A percentile compares a stretch with the other conserved stretches of the same genome.
These are phyloP conservation scores for Mesopsocus fuscifrons DNA, from an alignment of 2,888 invertebrate genomes.

Conservation along the genomic window DNA sequence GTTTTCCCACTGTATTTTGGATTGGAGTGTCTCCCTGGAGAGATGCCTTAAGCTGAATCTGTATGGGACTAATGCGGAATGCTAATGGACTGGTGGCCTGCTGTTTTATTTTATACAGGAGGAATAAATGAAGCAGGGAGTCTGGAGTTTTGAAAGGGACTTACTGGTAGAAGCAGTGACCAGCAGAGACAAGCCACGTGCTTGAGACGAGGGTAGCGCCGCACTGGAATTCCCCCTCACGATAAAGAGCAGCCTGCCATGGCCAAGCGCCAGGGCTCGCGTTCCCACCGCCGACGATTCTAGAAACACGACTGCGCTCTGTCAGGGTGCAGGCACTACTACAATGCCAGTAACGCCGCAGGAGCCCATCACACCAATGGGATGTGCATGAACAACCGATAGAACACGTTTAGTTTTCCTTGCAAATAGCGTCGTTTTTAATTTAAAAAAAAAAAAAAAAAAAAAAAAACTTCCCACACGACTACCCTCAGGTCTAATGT, in stretches of 20 bases:
- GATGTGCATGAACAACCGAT: background rate
- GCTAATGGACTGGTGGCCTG: too few species aligned
- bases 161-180: constrained; percentile 67
- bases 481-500: too few species aligned
- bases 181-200: constrained; percentile 58
- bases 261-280: constrained; percentile 63
- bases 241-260: constrained; percentile 71
- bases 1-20: too few species aligned
- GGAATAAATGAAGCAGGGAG: too few species aligned
- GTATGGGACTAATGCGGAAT: too few species aligned
- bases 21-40: too few species aligned
- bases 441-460: background rate
- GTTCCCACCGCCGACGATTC: constrained; percentile 65
- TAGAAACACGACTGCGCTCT: constrained; percentile 26
- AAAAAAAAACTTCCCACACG: too few species aligned
- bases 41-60: too few species aligned
- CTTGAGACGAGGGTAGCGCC: constrained; percentile 53
- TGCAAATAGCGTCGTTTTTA: background rate
- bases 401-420: background rate
- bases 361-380: background rate
- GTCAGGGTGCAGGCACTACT: background rate
- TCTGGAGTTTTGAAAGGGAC: too few species aligned
- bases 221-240: constrained; percentile 70
- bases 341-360: constrained; percentile 3
- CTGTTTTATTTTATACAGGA: too few species aligned